Base-by-base conservation (phyloP, 2,888 invertebrate species). In the Tuta absoluta region DNA sequence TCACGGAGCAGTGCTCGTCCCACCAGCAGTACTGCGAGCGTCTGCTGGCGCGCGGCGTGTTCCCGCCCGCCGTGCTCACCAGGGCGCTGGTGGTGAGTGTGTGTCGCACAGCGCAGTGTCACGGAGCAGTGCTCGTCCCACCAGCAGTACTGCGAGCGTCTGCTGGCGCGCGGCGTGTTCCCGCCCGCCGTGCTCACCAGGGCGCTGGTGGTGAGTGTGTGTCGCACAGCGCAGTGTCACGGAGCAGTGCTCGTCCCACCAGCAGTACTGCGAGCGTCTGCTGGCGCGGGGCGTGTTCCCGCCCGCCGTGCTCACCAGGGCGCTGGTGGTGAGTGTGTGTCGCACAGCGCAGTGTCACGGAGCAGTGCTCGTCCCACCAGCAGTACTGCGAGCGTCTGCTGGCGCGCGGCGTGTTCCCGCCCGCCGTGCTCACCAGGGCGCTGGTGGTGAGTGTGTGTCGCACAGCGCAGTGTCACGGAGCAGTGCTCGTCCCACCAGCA, bases 131-230 rank as follows among this genome's bases (percentile, higher is more conserved):
- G 88, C 60, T 49, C 77, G 66, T 78, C 82, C 60, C 89, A 88
- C 75, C 83, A 82, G 38, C 88, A 85, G 60, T 92, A 92, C 78
- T 85, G 87, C 66, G 91, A 91, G 66, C 82, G 88, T 0, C 75
- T 98, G 72, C 97, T 98, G 75, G 93, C 96, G 74, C 97, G 97
- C 0, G 97, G 96, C 12, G 93, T 96, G 68, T 98, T 98, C 88
- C 96, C 96, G 33, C 89, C 95, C 3, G 91, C 94, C n/a, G 96
- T 98, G 70, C 95, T 98, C 62, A 93, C 94, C 57, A 96, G 97
- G 82, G 98, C 98, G 0, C 91, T 98, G 4, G 95, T 94, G 82
- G 96, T 97, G 84, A 86, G 92, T 33, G 0, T n/a, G 1, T 94
- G 5, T 94, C 72, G 83, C 93, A 68, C 91, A 94, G 75, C 90